Percentiles rank a stretch among this genome's conserved stretches.
Conservation (phyloP, 1,140 invertebrate genomes). For the Drosophila kepulauana region DNA sequence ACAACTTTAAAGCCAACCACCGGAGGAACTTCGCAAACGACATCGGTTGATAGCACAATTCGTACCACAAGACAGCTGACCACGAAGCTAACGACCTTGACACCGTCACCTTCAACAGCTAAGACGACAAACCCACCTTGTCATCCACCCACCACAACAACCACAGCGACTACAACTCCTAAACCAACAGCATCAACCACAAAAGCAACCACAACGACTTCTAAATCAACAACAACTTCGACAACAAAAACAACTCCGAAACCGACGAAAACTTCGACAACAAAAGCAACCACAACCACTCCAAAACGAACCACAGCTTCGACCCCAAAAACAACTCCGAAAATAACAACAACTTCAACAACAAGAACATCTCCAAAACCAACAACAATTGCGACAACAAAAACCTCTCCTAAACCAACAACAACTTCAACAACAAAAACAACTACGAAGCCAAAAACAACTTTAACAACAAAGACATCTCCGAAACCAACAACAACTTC, state of each 20-base stretch:
- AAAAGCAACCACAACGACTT: not conserved
- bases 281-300: not conserved
- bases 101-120: conserved; percentile 9
- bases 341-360: too few species aligned
- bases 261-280: too few species aligned
- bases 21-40: not conserved
- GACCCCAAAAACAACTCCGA: not conserved
- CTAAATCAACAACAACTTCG: conserved; percentile 9
- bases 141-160: not conserved
- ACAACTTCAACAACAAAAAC: conserved; percentile 9
- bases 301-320: not conserved
- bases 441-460: conserved; percentile 6
- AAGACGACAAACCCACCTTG: not conserved
- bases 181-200: conserved; percentile 8
- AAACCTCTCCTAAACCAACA: conserved; percentile 4
- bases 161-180: not conserved
- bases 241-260: not conserved
- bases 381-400: not conserved
- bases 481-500: not conserved
- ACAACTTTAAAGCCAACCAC: conserved; percentile 52
- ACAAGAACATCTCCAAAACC: not conserved
- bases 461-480: not conserved
- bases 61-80: conserved; percentile 9
- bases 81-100: not conserved
- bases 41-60: conserved; percentile 8